Percentiles rank a stretch among this genome's conserved stretches.
These are phyloP conservation scores for Nestor notabilis DNA, from an alignment of 2,113 vertebrate species.

Conservation along the genomic window DNA sequence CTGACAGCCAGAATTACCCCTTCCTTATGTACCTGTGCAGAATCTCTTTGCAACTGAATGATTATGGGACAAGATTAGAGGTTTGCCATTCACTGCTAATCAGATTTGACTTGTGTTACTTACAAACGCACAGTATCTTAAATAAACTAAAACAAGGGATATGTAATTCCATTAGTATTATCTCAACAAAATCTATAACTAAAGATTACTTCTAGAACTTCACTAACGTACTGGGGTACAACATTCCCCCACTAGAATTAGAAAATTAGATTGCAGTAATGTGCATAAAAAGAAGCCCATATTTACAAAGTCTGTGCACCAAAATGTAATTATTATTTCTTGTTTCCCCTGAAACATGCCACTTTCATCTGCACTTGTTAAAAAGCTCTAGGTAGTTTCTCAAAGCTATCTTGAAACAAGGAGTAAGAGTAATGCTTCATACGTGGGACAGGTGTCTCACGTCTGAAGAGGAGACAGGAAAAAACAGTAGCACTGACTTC, in stretches of 20 bases:
- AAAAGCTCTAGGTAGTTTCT: background rate
- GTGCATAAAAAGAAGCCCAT: background rate
- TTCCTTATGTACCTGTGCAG: background rate
- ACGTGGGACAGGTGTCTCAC: background rate
- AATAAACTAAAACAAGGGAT: background rate
- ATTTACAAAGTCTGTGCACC: background rate
- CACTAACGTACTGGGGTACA: background rate
- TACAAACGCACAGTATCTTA: background rate
- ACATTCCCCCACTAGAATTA: rapidly evolving
- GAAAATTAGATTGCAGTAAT: background rate
- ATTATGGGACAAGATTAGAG: background rate
- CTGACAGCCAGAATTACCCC: background rate
- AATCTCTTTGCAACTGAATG: background rate
- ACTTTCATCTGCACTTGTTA: background rate
- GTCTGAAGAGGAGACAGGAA: background rate
- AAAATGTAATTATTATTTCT: background rate
- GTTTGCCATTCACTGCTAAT: background rate
- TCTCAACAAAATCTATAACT: background rate
- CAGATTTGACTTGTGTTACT: background rate
- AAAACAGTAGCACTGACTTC: background rate
- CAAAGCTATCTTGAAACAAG: background rate
- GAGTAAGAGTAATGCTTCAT: background rate
- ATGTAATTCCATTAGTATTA: background rate
- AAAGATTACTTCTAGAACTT: background rate
- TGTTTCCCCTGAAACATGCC: background rate